phyloP scores from a whole-genome alignment of 1,140 invertebrate genomes.

The Halictus rubicundus region DNA sequence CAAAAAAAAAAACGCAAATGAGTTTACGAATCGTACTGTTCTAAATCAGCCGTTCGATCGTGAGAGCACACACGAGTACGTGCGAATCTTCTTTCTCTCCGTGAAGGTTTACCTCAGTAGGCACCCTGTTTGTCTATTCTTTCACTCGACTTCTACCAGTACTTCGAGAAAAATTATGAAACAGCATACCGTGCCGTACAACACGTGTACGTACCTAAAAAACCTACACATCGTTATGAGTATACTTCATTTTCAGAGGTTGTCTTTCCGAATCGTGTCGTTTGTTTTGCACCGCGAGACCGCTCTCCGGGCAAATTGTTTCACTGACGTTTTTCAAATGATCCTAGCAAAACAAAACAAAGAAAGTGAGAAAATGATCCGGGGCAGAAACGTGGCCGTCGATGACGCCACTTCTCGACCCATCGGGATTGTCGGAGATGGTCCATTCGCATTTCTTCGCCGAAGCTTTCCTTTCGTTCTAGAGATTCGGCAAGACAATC shows the following conservation, averaged over 20 bases:
- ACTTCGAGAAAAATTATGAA: slow-evolving; percentile 52
- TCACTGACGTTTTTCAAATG: too few species aligned
- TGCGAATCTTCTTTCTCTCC: slow-evolving; percentile 5
- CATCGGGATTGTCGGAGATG: too few species aligned
- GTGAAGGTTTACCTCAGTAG: slow-evolving; percentile 55
- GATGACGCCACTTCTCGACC: too few species aligned
- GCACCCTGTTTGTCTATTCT: slow-evolving; percentile 62
- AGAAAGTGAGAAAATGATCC: too few species aligned
- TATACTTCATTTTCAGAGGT: slow-evolving; percentile 70
- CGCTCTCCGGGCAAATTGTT: too few species aligned
- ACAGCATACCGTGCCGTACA: slow-evolving; percentile 71
- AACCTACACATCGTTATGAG: slow-evolving; percentile 77
- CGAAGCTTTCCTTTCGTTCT: slow-evolving; percentile 19
- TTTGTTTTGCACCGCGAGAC: neutral
- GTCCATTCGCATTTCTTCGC: neutral
- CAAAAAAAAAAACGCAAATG: neutral
- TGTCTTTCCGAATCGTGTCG: slow-evolving; percentile 69
- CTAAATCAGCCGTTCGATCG: neutral
- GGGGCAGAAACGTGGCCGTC: too few species aligned
- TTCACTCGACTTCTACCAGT: slow-evolving; percentile 55
- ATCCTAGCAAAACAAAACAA: too few species aligned
- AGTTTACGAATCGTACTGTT: slow-evolving; percentile 10
- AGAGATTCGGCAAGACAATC: slow-evolving; percentile 69
- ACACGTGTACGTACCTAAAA: slow-evolving; percentile 78
- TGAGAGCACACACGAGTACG: neutral